Percentiles rank a stretch among this genome's conserved stretches.
Evolutionary conservation across 2,113 vertebrate species (phyloP).

Genomic region (Peromyscus polionotus): DNA sequence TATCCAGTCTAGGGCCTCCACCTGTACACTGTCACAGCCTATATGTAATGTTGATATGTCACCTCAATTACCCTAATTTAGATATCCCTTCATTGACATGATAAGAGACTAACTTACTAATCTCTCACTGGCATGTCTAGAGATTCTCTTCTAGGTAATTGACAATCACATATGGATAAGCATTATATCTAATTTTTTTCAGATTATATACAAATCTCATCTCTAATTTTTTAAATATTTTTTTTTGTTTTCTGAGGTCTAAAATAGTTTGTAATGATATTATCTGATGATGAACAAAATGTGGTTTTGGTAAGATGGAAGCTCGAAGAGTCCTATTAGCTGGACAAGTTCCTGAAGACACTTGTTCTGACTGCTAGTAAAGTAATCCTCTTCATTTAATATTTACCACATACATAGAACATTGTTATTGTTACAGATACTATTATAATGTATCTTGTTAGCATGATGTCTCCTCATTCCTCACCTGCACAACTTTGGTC

Average conservation of each 20-base stretch:
- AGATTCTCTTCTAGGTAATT: neutral
- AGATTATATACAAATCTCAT: neutral
- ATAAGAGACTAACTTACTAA: neutral
- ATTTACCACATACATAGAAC: neutral
- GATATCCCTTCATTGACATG: too few species aligned
- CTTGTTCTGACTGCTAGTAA: neutral
- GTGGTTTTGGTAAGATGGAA: neutral
- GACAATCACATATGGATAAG: neutral
- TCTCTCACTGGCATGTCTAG: neutral
- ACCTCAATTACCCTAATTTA: neutral
- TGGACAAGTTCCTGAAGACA: neutral
- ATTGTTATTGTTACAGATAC: neutral
- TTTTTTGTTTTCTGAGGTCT: conserved; percentile 12
- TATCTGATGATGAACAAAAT: conserved; percentile 13
- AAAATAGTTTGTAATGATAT: neutral
- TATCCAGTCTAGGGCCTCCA: neutral
- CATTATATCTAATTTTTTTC: conserved; percentile 23
- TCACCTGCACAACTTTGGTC: neutral
- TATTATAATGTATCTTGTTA: neutral
- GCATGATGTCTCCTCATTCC: neutral
- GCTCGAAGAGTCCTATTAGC: neutral
- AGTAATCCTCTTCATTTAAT: neutral
- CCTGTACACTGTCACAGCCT: too few species aligned
- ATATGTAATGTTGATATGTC: neutral
- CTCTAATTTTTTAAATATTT: neutral